phyloP scores from a whole-genome alignment of 2,113 vertebrate genomes.

The Sander vitreus region DNA sequence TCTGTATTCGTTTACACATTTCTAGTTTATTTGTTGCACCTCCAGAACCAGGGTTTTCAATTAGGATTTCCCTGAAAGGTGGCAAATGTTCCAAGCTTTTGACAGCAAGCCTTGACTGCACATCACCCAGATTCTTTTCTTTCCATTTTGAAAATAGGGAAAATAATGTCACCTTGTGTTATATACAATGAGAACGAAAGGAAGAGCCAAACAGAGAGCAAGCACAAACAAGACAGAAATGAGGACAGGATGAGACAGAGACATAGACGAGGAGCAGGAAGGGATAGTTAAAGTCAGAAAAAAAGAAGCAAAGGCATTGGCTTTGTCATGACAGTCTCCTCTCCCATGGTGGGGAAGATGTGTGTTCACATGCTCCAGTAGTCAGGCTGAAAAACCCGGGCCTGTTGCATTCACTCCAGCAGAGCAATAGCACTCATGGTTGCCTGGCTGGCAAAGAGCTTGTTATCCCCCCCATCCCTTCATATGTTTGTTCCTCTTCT shows the following conservation, averaged over 20 bases:
- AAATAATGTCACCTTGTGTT: conserved; percentile 73
- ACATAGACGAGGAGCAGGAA: conserved; percentile 56
- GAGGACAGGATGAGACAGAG: conserved; percentile 59
- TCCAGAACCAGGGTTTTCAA: conserved; percentile 54
- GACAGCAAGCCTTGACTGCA: conserved; percentile 57
- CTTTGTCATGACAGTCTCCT: conserved; percentile 77
- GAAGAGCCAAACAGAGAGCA: conserved; percentile 38
- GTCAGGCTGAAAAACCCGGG: conserved; percentile 77
- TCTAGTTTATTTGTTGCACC: conserved; percentile 44
- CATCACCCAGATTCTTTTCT: conserved; percentile 51
- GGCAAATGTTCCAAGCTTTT: conserved; percentile 50
- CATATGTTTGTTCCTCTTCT: conserved; percentile 50
- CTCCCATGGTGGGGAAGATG: conserved; percentile 66
- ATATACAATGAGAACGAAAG: conserved; percentile 45
- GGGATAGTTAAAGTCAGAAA: conserved; percentile 46
- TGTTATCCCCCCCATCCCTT: conserved; percentile 72
- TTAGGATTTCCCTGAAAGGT: conserved; percentile 61
- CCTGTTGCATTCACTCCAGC: conserved; percentile 80
- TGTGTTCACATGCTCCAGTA: conserved; percentile 78
- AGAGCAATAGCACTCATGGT: conserved; percentile 68
- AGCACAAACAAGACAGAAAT: conserved; percentile 63
- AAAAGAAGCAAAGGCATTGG: conserved; percentile 47
- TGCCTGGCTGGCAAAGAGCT: conserved; percentile 79
- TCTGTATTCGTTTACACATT: conserved; percentile 35
- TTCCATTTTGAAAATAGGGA: conserved; percentile 37